These are phyloP conservation scores for Dyspetes luteomarginatus DNA, from an alignment of 2,888 invertebrate species.

Conservation along the genomic window DNA sequence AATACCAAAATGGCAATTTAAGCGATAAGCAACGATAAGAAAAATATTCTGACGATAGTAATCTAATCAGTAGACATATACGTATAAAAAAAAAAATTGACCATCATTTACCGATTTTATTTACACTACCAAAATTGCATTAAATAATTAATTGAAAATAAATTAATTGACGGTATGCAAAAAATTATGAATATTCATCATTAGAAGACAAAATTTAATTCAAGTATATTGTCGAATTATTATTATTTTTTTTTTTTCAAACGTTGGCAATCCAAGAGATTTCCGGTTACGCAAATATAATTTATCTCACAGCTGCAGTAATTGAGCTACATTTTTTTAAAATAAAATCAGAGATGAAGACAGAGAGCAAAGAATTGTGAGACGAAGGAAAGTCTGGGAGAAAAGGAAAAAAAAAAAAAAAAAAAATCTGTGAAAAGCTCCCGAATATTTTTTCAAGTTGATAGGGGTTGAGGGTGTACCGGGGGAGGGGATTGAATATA, in stretches of 20 bases:
- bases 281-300: background rate
- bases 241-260: background rate
- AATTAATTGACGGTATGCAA: too few species aligned
- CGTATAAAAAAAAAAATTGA: too few species aligned
- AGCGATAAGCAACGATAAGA: background rate
- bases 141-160: too few species aligned
- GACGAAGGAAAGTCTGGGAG: background rate
- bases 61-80: too few species aligned
- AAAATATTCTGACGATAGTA: too few species aligned
- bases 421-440: constrained; percentile 11
- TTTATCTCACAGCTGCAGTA: background rate
- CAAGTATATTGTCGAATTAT: background rate
- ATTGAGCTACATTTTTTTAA: background rate
- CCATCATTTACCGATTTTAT: too few species aligned
- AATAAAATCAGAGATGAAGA: background rate
- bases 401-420: background rate
- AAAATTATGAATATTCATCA: too few species aligned
- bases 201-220: too few species aligned
- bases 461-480: background rate
- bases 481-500: background rate
- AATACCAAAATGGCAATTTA: constrained; percentile 26
- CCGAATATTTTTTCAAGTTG: background rate
- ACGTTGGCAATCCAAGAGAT: background rate
- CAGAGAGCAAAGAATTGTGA: background rate
- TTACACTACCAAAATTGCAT: too few species aligned